phyloP scores from a whole-genome alignment of 2,797 vertebrate genomes.

The Halcyon chelicuti region DNA sequence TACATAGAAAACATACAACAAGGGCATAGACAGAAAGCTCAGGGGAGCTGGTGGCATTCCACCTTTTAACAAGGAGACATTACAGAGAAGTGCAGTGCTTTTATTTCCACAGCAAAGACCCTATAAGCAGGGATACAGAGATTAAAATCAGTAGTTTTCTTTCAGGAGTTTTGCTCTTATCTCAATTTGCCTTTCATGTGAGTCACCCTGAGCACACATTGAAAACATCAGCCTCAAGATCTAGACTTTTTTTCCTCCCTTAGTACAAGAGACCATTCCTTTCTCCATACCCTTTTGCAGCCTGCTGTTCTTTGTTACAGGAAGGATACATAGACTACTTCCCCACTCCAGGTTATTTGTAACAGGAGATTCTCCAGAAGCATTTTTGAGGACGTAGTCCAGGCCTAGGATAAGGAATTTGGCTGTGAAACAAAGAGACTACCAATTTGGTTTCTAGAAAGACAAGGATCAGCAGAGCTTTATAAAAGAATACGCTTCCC shows the following conservation, averaged over 20 bases:
- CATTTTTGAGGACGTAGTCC: neutral
- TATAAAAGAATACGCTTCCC: neutral
- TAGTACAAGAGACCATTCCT: neutral
- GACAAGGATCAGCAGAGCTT: neutral
- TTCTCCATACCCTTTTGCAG: neutral
- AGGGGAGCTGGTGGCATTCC: neutral
- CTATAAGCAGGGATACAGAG: neutral
- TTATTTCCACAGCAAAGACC: neutral
- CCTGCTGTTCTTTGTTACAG: neutral
- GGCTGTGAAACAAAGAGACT: neutral
- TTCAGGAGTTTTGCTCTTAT: slow-evolving; percentile 24
- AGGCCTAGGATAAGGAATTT: slow-evolving; percentile 4
- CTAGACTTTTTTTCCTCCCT: neutral
- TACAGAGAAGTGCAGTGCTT: neutral
- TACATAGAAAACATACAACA: neutral
- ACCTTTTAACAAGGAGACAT: neutral
- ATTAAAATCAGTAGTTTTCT: neutral
- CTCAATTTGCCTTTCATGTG: slow-evolving; percentile 32
- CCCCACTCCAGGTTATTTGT: neutral
- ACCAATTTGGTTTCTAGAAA: slow-evolving; percentile 12
- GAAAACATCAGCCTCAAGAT: neutral
- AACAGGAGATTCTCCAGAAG: slow-evolving; percentile 28
- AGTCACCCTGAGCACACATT: neutral
- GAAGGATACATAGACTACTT: neutral
- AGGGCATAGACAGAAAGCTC: neutral